Percentiles rank a stretch among this genome's conserved stretches.
phyloP scores from a whole-genome alignment of 2,797 vertebrate genomes.

The Poecilia gillii region DNA sequence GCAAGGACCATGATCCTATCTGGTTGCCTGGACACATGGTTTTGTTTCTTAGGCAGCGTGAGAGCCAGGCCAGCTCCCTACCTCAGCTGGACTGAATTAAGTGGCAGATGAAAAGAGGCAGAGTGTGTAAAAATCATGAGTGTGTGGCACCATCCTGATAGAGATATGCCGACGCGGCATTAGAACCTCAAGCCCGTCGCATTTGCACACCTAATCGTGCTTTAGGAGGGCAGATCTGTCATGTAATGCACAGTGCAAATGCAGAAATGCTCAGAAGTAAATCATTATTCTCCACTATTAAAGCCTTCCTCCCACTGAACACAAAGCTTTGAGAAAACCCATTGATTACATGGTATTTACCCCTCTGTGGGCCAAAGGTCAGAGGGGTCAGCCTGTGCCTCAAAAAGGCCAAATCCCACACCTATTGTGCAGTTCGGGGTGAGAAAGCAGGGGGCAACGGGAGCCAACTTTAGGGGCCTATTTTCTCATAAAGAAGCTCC shows the following conservation, averaged over 20 bases:
- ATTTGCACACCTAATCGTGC: conserved; percentile 37
- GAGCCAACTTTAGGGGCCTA: conserved; percentile 86
- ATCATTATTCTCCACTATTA: conserved; percentile 69
- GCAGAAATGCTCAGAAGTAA: conserved; percentile 51
- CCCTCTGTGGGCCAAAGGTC: conserved; percentile 95
- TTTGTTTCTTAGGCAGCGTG: conserved; percentile 78
- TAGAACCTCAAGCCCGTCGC: conserved; percentile 31
- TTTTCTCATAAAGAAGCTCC: conserved; percentile 72
- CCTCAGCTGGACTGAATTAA: conserved; percentile 65
- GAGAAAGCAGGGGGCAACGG: conserved; percentile 82
- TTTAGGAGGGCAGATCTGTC: conserved; percentile 32
- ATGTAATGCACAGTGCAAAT: conserved; percentile 41
- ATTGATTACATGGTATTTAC: conserved; percentile 96
- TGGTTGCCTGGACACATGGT: conserved; percentile 86
- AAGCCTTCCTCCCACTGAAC: conserved; percentile 53
- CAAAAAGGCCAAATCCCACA: conserved; percentile 88
- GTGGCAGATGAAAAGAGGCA: conserved; percentile 68
- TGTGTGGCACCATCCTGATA: conserved; percentile 26
- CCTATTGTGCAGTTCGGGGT: conserved; percentile 94
- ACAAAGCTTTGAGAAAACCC: conserved; percentile 90
- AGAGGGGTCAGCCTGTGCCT: conserved; percentile 87
- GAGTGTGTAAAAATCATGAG: conserved; percentile 66
- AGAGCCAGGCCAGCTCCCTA: conserved; percentile 69
- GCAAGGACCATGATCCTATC: conserved; percentile 91
- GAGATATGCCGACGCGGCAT: conserved; percentile 41